Base-by-base conservation (phyloP, 2,797 vertebrate species). In the Sebastiscus albofasciatus region DNA sequence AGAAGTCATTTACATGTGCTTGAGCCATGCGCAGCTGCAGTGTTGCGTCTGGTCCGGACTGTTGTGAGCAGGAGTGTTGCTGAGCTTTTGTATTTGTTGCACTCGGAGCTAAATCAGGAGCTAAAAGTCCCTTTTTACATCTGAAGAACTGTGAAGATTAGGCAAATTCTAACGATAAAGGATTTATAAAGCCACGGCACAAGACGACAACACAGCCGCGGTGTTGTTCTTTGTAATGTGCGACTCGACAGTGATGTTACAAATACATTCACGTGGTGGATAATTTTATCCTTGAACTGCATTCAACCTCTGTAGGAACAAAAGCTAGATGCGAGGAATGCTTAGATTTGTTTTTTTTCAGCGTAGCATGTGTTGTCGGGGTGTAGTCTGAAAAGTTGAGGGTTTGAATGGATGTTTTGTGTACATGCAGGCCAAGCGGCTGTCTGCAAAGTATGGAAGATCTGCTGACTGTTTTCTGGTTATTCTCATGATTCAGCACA, bases 1-100 rank as follows among this genome's bases (percentile, higher is more conserved):
- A 90, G 80, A 56, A 62, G 82, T 70, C 36, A 70, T 90, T 89
- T 81, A 82, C 79, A 83, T 69, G 81, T 49, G 34, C 58, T 77
- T 24, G 42, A 62, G 62, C 64, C 6, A 8, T 13, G 64, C 60
- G 77, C 86, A 85, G 83, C 88, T 87, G 85, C 81, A 58, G 75
- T 6, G 59, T 31, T 52, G 72, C 27, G 58, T 66, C 68, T 62
- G 70, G 9, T 76, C 56, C 7, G 56, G 59, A 58, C 46, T 34
- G 70, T 18, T 80, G 66, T 69, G 58, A n/a, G 65, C 55, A 59
- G 71, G 7, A 22, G 34, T 26, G 62, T 20, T 49, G 24, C 67
- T 31, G 22, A 26, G 49, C 31, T 75, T 69, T 80, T 80, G 65
- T 82, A 9, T 76, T 59, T 54, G 65, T 22, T 46, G 34, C 34